These are phyloP conservation scores for Trichacis sp. DNA, from an alignment of 2,888 invertebrate genomes.

Conservation along the genomic window DNA sequence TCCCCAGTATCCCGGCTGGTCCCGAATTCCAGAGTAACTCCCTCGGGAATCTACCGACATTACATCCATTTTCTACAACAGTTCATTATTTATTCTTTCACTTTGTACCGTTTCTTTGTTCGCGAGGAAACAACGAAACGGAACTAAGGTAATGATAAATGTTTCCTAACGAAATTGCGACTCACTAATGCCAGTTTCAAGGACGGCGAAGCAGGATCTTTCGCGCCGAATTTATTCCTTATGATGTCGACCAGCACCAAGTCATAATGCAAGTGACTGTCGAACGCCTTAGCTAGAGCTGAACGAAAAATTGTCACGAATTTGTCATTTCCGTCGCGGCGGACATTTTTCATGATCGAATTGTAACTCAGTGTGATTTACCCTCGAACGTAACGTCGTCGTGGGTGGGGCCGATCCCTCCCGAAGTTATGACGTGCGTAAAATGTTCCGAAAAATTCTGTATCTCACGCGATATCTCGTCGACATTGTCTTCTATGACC, in stretches of 20 bases:
- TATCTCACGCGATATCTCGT: slow-evolving; percentile 76
- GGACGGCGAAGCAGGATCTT: slow-evolving; percentile 65
- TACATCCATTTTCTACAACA: slow-evolving; percentile 7
- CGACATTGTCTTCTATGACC: slow-evolving; percentile 76
- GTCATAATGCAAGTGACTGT: slow-evolving; percentile 68
- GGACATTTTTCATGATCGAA: slow-evolving; percentile 3
- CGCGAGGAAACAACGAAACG: background rate
- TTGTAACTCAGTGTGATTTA: slow-evolving; percentile 28
- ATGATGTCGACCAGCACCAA: slow-evolving; percentile 69
- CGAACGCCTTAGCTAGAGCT: slow-evolving; percentile 73
- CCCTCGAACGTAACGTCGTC: slow-evolving; percentile 83
- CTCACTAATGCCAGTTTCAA: slow-evolving; percentile 67
- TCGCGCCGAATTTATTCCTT: slow-evolving; percentile 66
- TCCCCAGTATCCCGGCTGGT: slow-evolving; percentile 52
- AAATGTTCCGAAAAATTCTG: slow-evolving; percentile 72
- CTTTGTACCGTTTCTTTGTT: background rate
- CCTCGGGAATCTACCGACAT: slow-evolving; percentile 70
- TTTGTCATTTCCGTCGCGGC: background rate
- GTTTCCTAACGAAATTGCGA: slow-evolving; percentile 1
- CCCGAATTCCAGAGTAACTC: slow-evolving; percentile 68
- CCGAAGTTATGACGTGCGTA: slow-evolving; percentile 79
- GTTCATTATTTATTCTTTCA: slow-evolving; percentile 6
- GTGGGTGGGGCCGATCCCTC: slow-evolving; percentile 84
- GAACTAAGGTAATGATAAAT: too few relatives aligned
- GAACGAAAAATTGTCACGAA: slow-evolving; percentile 21